Evolutionary conservation across 2,888 invertebrate genomes (phyloP).

Genomic region (Eupeodes latifasciatus): DNA sequence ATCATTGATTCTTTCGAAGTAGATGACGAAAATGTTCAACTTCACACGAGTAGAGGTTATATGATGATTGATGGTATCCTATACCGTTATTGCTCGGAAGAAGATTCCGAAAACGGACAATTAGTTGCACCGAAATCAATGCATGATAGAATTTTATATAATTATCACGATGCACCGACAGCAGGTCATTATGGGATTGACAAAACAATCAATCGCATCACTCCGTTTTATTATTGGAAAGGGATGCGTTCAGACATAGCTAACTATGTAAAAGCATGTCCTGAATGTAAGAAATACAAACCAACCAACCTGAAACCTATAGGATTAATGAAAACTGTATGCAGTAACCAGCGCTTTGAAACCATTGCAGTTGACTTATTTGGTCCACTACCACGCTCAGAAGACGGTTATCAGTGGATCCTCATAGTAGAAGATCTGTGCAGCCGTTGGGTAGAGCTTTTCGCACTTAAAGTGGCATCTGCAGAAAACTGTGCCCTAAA

Average conservation of each 20-base stretch:
- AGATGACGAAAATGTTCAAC: constrained; percentile 9
- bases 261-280: no score
- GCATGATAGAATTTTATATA: neutral
- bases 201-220: constrained; percentile 61
- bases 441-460: constrained; percentile 78
- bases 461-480: constrained; percentile 78
- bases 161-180: constrained; percentile 54
- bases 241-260: no score
- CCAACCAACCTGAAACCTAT: constrained; percentile 67
- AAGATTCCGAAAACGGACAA: neutral
- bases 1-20: neutral
- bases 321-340: constrained; percentile 68
- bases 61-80: constrained; percentile 49
- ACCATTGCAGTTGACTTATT: constrained; percentile 70
- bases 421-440: constrained; percentile 78
- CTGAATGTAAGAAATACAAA: constrained; percentile 43
- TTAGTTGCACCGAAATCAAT: neutral
- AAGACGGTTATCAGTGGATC: constrained; percentile 77
- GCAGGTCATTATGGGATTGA: constrained; percentile 70
- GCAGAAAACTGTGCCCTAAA: constrained; percentile 78
- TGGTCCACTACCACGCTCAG: constrained; percentile 65
- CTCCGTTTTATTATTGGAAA: neutral
- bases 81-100: constrained; percentile 49
- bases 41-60: constrained; percentile 13
- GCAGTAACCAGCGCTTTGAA: constrained; percentile 73